phyloP scores from a whole-genome alignment of 2,797 vertebrate species.

The Halcyon chelicuti region DNA sequence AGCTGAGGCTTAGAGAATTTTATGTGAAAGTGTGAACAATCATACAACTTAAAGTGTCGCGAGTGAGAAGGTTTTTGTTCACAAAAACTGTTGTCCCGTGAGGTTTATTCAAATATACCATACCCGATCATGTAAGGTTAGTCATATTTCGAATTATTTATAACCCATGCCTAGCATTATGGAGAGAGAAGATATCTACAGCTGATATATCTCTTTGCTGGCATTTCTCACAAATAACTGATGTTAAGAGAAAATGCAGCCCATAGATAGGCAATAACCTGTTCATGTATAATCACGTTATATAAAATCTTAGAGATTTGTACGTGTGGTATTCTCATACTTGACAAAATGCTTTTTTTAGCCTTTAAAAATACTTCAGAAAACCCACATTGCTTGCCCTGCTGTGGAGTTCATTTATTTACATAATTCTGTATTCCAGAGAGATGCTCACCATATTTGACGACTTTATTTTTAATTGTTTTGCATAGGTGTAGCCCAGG shows the following conservation, averaged over 20 bases:
- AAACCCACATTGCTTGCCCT: neutral
- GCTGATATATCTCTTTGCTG: neutral
- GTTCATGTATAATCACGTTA: neutral
- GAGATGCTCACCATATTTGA: neutral
- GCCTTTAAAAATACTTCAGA: constrained; percentile 52
- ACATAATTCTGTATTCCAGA: neutral
- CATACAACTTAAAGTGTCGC: neutral
- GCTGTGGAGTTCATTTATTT: neutral
- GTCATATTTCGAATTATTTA: constrained; percentile 18
- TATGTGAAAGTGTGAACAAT: neutral
- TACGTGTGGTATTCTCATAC: neutral
- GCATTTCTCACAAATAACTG: neutral
- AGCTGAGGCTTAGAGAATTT: neutral
- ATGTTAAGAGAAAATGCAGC: neutral
- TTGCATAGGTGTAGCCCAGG: neutral
- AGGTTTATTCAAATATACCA: neutral
- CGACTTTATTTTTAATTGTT: constrained; percentile 31
- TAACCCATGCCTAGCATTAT: neutral
- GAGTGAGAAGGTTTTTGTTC: neutral
- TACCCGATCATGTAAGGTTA: neutral
- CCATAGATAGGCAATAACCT: neutral
- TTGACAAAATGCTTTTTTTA: constrained; percentile 4
- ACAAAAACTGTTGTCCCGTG: neutral
- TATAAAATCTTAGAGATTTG: neutral
- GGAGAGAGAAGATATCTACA: neutral